phyloP scores from a whole-genome alignment of 2,113 vertebrate genomes.

The Phrynosoma blainvillii region DNA sequence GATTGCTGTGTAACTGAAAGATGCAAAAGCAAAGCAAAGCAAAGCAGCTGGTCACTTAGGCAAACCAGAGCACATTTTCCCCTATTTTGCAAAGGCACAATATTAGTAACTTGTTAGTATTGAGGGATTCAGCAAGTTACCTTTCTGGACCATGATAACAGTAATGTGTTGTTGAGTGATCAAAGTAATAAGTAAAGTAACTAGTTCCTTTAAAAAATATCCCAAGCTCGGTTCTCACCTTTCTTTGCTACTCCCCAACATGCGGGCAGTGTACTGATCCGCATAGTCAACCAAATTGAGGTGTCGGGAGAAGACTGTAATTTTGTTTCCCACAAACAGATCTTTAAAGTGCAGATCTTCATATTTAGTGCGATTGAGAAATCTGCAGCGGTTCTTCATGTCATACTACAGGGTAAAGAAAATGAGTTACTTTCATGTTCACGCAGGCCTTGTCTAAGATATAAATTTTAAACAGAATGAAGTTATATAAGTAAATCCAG shows the following conservation, averaged over 20 bases:
- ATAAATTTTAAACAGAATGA: neutral
- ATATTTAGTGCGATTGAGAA: constrained; percentile 88
- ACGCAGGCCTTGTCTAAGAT: neutral
- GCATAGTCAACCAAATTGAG: constrained; percentile 89
- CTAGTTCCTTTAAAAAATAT: too few species aligned
- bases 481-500: neutral
- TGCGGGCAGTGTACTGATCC: constrained; percentile 91
- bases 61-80: neutral
- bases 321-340: constrained; percentile 90
- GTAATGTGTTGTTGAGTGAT: too few species aligned
- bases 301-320: constrained; percentile 91
- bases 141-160: too few species aligned
- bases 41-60: neutral
- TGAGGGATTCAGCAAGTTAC: too few species aligned
- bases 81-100: too few species aligned
- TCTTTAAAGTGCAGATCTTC: constrained; percentile 85
- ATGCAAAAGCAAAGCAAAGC: too few species aligned
- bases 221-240: constrained; percentile 76
- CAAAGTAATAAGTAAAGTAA: too few species aligned
- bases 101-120: too few species aligned
- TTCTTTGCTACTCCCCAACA: constrained; percentile 90
- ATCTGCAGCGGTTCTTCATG: constrained; percentile 89
- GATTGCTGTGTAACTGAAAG: too few species aligned
- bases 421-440: neutral
- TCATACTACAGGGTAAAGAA: constrained; percentile 82